These are phyloP conservation scores for Hirtodrosophila duncani DNA, from an alignment of 2,888 invertebrate species.

Conservation along the genomic window DNA sequence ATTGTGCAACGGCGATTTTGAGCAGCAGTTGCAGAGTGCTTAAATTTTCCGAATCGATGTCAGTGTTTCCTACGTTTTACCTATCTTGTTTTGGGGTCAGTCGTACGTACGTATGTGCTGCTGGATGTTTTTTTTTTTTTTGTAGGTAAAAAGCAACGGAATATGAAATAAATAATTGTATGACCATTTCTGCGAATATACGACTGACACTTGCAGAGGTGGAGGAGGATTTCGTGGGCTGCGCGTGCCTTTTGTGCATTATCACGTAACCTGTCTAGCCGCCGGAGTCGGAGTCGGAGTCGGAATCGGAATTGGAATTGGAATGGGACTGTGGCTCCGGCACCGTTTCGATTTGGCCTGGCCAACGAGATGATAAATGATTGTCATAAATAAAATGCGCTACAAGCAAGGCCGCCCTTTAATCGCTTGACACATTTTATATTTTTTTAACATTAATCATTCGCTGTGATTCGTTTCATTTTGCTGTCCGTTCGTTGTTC, in stretches of 20 bases:
- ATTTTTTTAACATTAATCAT: conserved; percentile 63
- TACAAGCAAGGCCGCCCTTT: conserved; percentile 54
- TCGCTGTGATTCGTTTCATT: conserved; percentile 43
- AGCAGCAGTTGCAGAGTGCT: too few relatives aligned
- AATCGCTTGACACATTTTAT: conserved; percentile 66
- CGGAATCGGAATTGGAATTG: too few relatives aligned
- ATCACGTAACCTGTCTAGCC: conserved; percentile 52
- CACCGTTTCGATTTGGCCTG: conserved; percentile 21
- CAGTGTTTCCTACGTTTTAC: not conserved
- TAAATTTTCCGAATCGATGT: too few relatives aligned
- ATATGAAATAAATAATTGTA: conserved; percentile 44
- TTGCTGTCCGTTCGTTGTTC: conserved; percentile 20
- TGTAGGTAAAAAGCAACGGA: conserved; percentile 38
- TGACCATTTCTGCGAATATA: conserved; percentile 33
- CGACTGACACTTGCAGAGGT: conserved; percentile 22
- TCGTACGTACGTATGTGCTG: conserved; percentile 15
- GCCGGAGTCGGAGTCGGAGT: not conserved
- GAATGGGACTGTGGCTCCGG: not conserved
- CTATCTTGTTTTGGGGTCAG: conserved; percentile 25
- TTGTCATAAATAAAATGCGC: conserved; percentile 54
- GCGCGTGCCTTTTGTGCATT: conserved; percentile 41
- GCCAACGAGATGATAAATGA: conserved; percentile 57
- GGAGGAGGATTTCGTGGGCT: conserved; percentile 9
- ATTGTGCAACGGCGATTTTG: too few relatives aligned
- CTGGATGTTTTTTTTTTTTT: conserved; percentile 47